Conservation (phyloP, 2,888 invertebrate genomes). For the Heliconius cydno region DNA sequence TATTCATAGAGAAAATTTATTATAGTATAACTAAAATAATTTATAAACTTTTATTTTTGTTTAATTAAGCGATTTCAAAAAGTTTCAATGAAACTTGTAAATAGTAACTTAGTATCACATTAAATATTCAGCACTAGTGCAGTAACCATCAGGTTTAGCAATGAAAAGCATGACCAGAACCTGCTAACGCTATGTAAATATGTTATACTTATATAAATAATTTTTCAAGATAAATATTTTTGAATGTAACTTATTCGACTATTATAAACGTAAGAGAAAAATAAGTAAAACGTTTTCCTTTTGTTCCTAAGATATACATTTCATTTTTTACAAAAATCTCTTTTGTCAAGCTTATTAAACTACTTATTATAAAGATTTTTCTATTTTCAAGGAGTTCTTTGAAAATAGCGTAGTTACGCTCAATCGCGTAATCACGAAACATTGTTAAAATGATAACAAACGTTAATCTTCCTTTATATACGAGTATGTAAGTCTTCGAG, state of each 20-base stretch:
- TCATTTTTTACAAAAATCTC: neutral
- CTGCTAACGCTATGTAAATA: too few relatives aligned
- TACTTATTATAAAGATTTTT: neutral
- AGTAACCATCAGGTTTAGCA: too few relatives aligned
- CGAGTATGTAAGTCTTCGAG: neutral
- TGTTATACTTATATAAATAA: too few relatives aligned
- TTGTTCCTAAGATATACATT: neutral
- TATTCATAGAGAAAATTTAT: neutral
- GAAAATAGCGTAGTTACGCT: neutral
- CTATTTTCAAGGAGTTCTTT: neutral
- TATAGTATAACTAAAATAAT: neutral
- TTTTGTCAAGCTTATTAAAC: conserved; percentile 11
- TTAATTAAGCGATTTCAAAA: neutral
- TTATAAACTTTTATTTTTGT: neutral
- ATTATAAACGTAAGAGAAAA: neutral
- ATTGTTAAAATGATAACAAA: conserved; percentile 22
- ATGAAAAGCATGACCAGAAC: too few relatives aligned
- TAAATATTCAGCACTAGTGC: conserved; percentile 4
- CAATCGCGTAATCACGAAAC: neutral
- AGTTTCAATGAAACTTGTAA: neutral
- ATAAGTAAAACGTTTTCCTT: neutral
- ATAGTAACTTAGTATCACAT: neutral
- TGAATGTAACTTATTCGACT: neutral
- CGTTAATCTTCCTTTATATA: neutral
- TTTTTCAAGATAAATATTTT: neutral